phyloP scores from a whole-genome alignment of 2,113 vertebrate genomes.

The Hippoglossus stenolepis region DNA sequence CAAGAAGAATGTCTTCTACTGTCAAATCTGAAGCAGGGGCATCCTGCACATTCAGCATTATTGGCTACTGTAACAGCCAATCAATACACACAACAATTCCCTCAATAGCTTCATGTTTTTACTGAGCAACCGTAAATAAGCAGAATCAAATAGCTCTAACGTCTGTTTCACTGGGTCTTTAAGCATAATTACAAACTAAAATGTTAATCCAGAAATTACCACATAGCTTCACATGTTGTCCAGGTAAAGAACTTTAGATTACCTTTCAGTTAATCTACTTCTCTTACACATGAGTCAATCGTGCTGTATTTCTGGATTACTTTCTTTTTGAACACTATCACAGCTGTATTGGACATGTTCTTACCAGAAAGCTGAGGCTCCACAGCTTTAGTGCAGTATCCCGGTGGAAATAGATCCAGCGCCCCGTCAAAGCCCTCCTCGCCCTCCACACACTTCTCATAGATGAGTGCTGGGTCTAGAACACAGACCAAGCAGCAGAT shows the following conservation, averaged over 20 bases:
- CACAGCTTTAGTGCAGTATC: conserved; percentile 88
- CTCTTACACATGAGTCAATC: neutral
- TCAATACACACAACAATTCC: too few relatives aligned
- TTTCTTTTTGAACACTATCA: neutral
- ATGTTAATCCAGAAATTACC: too few relatives aligned
- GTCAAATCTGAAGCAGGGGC: too few relatives aligned
- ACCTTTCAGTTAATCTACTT: neutral
- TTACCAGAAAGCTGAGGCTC: conserved; percentile 96
- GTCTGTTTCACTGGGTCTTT: too few relatives aligned
- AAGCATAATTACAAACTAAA: too few relatives aligned
- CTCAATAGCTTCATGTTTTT: too few relatives aligned
- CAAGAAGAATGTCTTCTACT: too few relatives aligned
- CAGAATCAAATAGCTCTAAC: too few relatives aligned
- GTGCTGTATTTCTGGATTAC: neutral
- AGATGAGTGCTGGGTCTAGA: conserved; percentile 91
- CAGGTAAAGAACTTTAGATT: neutral
- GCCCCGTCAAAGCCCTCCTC: conserved; percentile 93
- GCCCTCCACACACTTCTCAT: conserved; percentile 93
- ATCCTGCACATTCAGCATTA: too few relatives aligned
- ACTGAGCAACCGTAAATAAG: too few relatives aligned
- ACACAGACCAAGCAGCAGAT: neutral
- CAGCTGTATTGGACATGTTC: neutral
- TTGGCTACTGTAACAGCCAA: too few relatives aligned
- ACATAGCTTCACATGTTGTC: neutral
- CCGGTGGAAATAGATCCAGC: conserved; percentile 88